These are phyloP conservation scores for Scolanthus callimorphus DNA, from an alignment of 92 coral and sea anemone genomes.

Conservation along the genomic window DNA sequence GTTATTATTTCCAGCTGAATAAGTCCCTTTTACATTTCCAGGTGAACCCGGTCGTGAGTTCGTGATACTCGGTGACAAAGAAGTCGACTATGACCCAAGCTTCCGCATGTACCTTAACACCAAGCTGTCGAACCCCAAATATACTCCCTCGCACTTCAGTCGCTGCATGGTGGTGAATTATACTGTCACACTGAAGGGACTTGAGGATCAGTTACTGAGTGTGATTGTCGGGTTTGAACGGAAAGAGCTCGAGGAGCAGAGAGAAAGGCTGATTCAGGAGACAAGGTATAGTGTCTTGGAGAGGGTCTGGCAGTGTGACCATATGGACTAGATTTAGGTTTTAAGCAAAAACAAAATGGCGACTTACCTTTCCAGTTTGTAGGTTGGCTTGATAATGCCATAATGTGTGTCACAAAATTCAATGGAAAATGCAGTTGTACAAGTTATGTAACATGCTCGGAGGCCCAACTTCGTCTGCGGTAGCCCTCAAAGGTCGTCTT, in stretches of 20 bases:
- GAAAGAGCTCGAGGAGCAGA: slow-evolving; percentile 94
- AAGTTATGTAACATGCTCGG: too few species aligned
- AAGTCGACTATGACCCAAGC: slow-evolving; percentile 98
- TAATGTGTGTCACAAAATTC: too few species aligned
- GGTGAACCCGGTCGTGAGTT: slow-evolving; percentile 99
- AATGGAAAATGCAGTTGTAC: too few species aligned
- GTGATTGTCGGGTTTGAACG: slow-evolving; percentile 98
- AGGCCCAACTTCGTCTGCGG: too few species aligned
- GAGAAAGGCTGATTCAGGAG: slow-evolving; percentile 97
- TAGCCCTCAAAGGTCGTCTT: too few species aligned
- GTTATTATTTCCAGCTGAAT: too few species aligned
- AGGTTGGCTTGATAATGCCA: too few species aligned
- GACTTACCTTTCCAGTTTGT: too few species aligned
- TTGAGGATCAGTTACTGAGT: slow-evolving; percentile 96
- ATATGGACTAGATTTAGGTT: too few species aligned
- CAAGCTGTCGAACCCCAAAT: slow-evolving; percentile 96
- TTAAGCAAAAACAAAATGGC: too few species aligned
- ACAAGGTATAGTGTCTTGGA: too few species aligned
- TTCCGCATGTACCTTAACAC: slow-evolving; percentile 98
- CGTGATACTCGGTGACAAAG: slow-evolving; percentile 96
- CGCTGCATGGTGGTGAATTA: slow-evolving; percentile 99
- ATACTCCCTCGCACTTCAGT: slow-evolving; percentile 98
- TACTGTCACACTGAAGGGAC: slow-evolving; percentile 95
- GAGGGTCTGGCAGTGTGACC: too few species aligned
- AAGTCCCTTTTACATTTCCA: slow-evolving; percentile 2